Evolutionary conservation across 2,888 invertebrate species (phyloP).

Genomic region (Dryobotodes eremita): DNA sequence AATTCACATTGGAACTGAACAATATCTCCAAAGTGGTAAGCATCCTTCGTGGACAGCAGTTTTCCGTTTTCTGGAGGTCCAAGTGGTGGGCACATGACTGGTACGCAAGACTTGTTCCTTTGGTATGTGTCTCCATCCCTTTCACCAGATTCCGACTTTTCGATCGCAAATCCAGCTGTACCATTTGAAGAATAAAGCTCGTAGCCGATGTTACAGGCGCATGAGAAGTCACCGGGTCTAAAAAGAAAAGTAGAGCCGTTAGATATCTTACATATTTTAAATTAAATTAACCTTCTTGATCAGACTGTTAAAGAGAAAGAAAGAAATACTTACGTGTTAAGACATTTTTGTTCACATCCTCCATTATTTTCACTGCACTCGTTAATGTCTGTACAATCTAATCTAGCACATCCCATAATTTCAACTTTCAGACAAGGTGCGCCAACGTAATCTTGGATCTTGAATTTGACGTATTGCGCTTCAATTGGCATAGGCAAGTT

Average conservation of each 20-base stretch:
- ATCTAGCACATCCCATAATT: conserved; percentile 97
- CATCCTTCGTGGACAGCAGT: conserved; percentile 94
- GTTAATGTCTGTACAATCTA: conserved; percentile 97
- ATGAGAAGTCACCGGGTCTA: conserved; percentile 96
- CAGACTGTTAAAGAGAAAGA: not conserved
- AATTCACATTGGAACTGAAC: conserved; percentile 98
- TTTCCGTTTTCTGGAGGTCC: conserved; percentile 96
- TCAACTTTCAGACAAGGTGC: conserved; percentile 97
- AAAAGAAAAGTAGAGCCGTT: conserved; percentile 50
- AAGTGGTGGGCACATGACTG: conserved; percentile 96
- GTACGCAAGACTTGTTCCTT: conserved; percentile 98
- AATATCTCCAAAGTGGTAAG: conserved; percentile 97
- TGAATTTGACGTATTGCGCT: conserved; percentile 96
- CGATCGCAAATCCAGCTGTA: conserved; percentile 96
- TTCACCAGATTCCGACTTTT: conserved; percentile 95
- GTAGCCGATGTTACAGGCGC: conserved; percentile 97
- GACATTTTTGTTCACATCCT: conserved; percentile 98
- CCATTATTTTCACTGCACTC: conserved; percentile 97
- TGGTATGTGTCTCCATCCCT: conserved; percentile 97
- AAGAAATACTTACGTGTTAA: conserved; percentile 92
- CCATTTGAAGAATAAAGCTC: conserved; percentile 97
- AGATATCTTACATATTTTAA: not conserved
- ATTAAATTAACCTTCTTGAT: not conserved
- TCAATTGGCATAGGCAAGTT: conserved; percentile 98
- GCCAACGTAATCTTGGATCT: conserved; percentile 96